Evolutionary conservation across 2,888 invertebrate species (phyloP).

Genomic region (Yponomeuta sedellus): DNA sequence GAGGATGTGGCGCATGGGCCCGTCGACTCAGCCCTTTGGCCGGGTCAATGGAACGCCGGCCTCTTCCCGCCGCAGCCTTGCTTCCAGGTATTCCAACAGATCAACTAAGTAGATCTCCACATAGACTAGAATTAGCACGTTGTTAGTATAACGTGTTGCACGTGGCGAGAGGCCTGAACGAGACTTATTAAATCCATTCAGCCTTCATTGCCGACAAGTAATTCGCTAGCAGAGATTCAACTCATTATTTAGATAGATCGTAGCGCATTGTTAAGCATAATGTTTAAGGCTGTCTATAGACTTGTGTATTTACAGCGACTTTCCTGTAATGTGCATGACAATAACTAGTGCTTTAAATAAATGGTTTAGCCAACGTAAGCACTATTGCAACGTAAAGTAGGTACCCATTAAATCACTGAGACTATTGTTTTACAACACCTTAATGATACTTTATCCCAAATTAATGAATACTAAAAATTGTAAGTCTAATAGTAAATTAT

Average conservation of each 20-base stretch:
- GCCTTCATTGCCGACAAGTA: constrained; percentile 13
- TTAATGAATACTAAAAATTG: not conserved
- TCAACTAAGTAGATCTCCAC: constrained; percentile 65
- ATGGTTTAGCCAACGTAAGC: constrained; percentile 22
- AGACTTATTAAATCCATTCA: constrained; percentile 10
- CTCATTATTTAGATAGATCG: not conserved
- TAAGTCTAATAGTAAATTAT: not conserved
- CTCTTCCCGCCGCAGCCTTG: constrained; percentile 70
- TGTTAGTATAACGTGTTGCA: constrained; percentile 28
- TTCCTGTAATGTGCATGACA: constrained; percentile 61
- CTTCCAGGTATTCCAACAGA: constrained; percentile 77
- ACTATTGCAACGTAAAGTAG: not conserved
- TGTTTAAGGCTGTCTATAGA: not conserved
- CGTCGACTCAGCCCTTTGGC: constrained; percentile 57
- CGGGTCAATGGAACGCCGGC: constrained; percentile 58
- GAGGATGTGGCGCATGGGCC: constrained; percentile 31
- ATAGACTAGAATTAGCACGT: constrained; percentile 22
- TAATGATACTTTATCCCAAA: not conserved
- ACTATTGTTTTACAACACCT: not conserved
- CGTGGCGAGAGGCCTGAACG: constrained; percentile 31
- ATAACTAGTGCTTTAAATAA: constrained; percentile 66
- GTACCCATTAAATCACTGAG: not conserved
- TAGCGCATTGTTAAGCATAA: constrained; percentile 30
- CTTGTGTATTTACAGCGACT: constrained; percentile 3
- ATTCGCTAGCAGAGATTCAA: constrained; percentile 10